These are phyloP conservation scores for Epicauta chinensis DNA, from an alignment of 1,140 invertebrate genomes.

Conservation along the genomic window DNA sequence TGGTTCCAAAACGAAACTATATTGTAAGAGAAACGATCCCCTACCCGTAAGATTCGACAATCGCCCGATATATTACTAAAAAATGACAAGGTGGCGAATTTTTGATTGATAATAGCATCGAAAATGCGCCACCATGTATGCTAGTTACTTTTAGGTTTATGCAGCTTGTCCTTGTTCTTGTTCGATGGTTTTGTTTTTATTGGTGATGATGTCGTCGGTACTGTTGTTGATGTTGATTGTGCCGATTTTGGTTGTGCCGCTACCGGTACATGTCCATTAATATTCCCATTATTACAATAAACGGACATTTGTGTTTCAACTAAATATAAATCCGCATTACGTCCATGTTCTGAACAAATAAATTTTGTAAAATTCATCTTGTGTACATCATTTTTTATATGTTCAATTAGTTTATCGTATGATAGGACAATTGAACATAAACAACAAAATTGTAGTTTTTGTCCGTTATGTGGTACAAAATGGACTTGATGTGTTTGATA, in stretches of 20 bases:
- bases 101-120: no score
- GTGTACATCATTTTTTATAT: constrained; percentile 19
- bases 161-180: no score
- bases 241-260: background rate
- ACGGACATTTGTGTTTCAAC: constrained; percentile 19
- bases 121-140: no score
- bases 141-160: no score
- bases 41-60: no score
- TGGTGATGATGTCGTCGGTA: background rate
- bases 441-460: constrained; percentile 12
- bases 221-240: no score
- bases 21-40: no score
- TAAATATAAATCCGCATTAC: constrained; percentile 18
- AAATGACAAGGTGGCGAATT: no score
- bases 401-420: constrained; percentile 5
- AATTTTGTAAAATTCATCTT: constrained; percentile 19
- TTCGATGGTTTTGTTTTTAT: background rate
- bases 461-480: constrained; percentile 12
- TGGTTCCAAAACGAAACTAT: no score
- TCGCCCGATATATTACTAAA: no score
- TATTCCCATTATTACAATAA: constrained; percentile 19
- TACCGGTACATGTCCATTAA: constrained; percentile 16
- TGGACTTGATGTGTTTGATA: constrained; percentile 31
- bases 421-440: constrained; percentile 6
- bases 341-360: constrained; percentile 1